Conservation (phyloP, 2,113 vertebrate species). For the Hoplias malabaricus region DNA sequence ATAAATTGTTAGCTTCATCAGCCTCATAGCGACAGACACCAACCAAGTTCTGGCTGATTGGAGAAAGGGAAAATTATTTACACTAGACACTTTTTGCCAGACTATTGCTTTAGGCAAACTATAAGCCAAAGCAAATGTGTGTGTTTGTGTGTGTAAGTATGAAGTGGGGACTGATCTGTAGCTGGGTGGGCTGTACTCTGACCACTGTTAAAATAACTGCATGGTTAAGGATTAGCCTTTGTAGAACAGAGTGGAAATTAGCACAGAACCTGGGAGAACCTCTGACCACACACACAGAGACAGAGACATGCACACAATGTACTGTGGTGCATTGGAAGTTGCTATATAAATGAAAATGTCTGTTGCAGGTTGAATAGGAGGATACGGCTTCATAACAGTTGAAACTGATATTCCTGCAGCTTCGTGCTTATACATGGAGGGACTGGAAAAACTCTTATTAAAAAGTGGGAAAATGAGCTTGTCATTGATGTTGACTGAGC, state of each 20-base stretch:
- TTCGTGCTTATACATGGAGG: too few species aligned
- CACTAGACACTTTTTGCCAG: background rate
- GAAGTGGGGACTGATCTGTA: background rate
- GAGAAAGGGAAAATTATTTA: background rate
- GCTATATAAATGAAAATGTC: too few species aligned
- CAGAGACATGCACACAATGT: background rate
- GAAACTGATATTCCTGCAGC: too few species aligned
- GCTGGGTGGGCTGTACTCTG: slow-evolving; percentile 20
- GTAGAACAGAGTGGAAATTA: slow-evolving; percentile 10
- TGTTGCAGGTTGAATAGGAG: too few species aligned
- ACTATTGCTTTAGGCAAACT: background rate
- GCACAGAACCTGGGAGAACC: slow-evolving; percentile 14
- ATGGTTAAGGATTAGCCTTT: slow-evolving; percentile 23
- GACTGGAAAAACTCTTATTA: too few species aligned
- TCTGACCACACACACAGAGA: background rate
- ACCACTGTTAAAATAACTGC: slow-evolving; percentile 22
- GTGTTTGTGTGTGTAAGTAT: background rate
- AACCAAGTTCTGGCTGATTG: too few species aligned
- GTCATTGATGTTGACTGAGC: too few species aligned
- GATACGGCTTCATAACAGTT: too few species aligned
- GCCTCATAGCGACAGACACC: too few species aligned
- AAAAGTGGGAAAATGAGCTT: too few species aligned
- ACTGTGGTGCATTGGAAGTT: too few species aligned
- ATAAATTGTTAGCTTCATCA: too few species aligned
- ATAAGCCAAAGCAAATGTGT: background rate